Percentiles rank a stretch among this genome's conserved stretches.
These are phyloP conservation scores for Spodoptera exigua DNA, from an alignment of 2,888 invertebrate genomes.

Conservation along the genomic window DNA sequence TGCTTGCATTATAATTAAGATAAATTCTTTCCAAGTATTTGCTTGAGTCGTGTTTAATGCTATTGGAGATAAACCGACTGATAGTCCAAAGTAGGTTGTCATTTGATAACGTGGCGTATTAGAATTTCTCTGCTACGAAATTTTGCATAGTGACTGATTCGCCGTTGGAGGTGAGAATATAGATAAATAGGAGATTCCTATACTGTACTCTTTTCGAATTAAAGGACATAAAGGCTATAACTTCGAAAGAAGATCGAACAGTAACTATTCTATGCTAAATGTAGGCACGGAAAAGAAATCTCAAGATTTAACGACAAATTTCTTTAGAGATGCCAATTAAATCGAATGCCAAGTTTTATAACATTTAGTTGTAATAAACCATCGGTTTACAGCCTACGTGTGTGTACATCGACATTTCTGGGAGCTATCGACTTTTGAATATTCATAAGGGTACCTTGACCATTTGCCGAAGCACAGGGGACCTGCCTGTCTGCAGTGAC, in stretches of 20 bases:
- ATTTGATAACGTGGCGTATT: no score
- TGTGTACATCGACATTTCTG: conserved; percentile 61
- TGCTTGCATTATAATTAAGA: conserved; percentile 15
- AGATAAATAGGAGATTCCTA: no score
- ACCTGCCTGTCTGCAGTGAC: conserved; percentile 55
- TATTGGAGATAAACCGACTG: neutral
- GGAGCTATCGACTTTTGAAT: conserved; percentile 66
- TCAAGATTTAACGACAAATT: conserved; percentile 38
- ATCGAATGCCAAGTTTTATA: conserved; percentile 34
- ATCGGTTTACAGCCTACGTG: conserved; percentile 45
- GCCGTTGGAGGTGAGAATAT: no score
- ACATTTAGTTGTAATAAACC: conserved; percentile 50
- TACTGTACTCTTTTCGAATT: no score
- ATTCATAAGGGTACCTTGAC: conserved; percentile 77
- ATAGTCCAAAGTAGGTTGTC: neutral
- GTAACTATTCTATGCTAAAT: no score
- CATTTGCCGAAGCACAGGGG: conserved; percentile 64
- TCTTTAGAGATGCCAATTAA: conserved; percentile 32
- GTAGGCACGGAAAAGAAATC: no score
- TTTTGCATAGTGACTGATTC: no score
- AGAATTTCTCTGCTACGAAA: no score
- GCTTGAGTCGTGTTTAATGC: conserved; percentile 1
- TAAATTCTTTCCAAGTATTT: conserved; percentile 22
- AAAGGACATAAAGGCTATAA: no score
- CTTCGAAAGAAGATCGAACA: no score